Evolutionary conservation across 2,797 vertebrate genomes (phyloP), one percentile per base, ranked within the genome.

Genomic region (Pantherophis alleghaniensis): DNA sequence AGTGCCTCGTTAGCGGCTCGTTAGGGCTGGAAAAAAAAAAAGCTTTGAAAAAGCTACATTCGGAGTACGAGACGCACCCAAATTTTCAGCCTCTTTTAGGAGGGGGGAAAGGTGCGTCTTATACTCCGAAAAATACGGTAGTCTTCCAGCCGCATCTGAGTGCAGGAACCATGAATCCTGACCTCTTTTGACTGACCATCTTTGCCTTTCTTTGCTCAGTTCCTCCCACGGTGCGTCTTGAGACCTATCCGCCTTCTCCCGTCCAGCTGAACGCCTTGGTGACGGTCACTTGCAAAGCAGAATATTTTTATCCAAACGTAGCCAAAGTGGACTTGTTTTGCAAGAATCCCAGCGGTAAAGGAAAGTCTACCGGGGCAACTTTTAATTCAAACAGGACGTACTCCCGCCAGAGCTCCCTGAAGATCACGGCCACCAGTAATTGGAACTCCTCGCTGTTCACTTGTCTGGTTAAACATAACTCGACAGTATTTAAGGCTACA

Each of bases 391-490:
- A 0, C 1, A 95, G 96, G 24, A 93, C 95, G 7, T 97, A 93
- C 0, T 1, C 89, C 28, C 61, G 92, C 87, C 88, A 5, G 2
- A 95, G 92, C 88, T 12, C 4, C 57, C 3, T 96, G 94, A n/a
- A 90, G 26, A 32, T 97, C 20, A 57, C 92, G 2, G 93, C 86
- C 0, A 95, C 89, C 0, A 91, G 53, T 89, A 94, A 96, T 83
- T 97, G 66, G 94, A 97, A 97, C 1, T 51, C 93, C 0, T 93
- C 94, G 0, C 0, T 0, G 28, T 53, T 97, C 87, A 94, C 91
- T 89, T 98, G 97, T 89, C 22, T 0, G 11, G 97, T 97, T 91
- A 42, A 93, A 61, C 97, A 98, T 0, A 94, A 97, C 0, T 90
- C 5, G 12, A 60, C 59, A 0, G 92, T 90, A 0, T 0, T 91